Evolutionary conservation across 2,888 invertebrate genomes (phyloP).

Genomic region (Drosophila siamana): DNA sequence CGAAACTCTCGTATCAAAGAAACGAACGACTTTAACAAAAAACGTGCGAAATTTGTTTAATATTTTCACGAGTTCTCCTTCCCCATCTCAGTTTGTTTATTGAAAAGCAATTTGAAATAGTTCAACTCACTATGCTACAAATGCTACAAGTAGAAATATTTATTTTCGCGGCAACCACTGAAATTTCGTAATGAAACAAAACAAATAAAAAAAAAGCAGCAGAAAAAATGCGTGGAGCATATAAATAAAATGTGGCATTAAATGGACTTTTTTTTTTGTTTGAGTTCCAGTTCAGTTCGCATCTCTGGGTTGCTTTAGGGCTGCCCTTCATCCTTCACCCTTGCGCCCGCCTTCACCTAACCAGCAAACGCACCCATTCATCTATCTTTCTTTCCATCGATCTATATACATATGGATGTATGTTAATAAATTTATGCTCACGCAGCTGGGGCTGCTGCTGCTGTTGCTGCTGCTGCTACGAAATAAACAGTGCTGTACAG

Average conservation of each 20-base stretch:
- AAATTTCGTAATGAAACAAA: constrained; percentile 71
- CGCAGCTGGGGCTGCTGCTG: constrained; percentile 56
- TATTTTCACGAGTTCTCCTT: constrained; percentile 52
- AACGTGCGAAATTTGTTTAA: constrained; percentile 54
- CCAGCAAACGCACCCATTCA: constrained; percentile 29
- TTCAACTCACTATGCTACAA: constrained; percentile 43
- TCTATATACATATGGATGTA: constrained; percentile 44
- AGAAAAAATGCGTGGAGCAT: constrained; percentile 61
- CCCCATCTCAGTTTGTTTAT: constrained; percentile 50
- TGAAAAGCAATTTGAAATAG: constrained; percentile 58
- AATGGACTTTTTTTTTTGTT: constrained; percentile 52
- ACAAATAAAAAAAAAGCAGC: constrained; percentile 52
- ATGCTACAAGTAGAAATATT: constrained; percentile 46
- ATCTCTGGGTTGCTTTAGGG: constrained; percentile 27
- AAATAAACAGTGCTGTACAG: constrained; percentile 51
- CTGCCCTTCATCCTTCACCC: constrained; percentile 8
- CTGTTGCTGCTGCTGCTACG: constrained; percentile 11
- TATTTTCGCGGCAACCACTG: constrained; percentile 62
- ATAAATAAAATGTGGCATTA: constrained; percentile 77
- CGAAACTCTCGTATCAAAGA: constrained; percentile 20
- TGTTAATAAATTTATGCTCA: constrained; percentile 79
- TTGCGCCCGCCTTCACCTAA: constrained; percentile 20
- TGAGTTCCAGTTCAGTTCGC: constrained; percentile 25
- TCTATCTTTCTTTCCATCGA: constrained; percentile 33
- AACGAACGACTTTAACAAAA: constrained; percentile 3